These are phyloP conservation scores for Leptatherina wallacei DNA, from an alignment of 2,797 vertebrate genomes.

Conservation along the genomic window DNA sequence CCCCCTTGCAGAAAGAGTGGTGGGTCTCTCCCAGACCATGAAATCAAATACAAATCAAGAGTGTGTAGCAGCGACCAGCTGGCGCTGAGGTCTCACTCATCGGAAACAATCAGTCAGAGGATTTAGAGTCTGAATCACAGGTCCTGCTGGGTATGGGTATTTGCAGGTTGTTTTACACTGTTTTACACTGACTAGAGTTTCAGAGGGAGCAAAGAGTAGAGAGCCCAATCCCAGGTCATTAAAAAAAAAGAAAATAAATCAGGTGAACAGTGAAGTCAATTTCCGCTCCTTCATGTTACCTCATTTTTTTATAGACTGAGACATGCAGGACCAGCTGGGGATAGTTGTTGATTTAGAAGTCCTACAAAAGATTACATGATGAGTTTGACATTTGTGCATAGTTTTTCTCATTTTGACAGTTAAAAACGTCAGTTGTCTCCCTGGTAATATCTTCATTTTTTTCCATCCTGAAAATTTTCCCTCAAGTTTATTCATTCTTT, in stretches of 20 bases:
- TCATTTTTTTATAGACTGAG: constrained; percentile 37
- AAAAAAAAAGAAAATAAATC: background rate
- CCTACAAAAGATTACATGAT: constrained; percentile 3
- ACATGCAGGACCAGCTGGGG: constrained; percentile 34
- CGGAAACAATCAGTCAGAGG: constrained; percentile 79
- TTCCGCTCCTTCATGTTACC: constrained; percentile 15
- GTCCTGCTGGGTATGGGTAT: constrained; percentile 57
- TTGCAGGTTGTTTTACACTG: constrained; percentile 35
- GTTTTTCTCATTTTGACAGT: background rate
- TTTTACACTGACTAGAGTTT: constrained; percentile 50
- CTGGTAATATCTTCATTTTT: background rate
- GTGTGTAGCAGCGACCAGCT: constrained; percentile 73
- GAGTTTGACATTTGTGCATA: constrained; percentile 13
- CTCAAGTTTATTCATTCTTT: background rate
- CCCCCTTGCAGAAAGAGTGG: constrained; percentile 70
- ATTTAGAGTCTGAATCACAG: constrained; percentile 68
- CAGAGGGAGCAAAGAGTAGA: constrained; percentile 42
- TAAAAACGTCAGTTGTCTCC: background rate
- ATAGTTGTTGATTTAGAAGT: constrained; percentile 37
- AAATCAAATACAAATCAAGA: constrained; percentile 80
- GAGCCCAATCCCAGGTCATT: constrained; percentile 28
- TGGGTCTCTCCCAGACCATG: constrained; percentile 70
- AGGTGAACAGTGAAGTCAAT: constrained; percentile 25
- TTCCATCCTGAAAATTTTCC: background rate
- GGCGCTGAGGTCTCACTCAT: constrained; percentile 76